Evolutionary conservation across 2,888 invertebrate genomes (phyloP), one percentile per base, ranked within the genome.

Genomic region (Yponomeuta plumbellus): DNA sequence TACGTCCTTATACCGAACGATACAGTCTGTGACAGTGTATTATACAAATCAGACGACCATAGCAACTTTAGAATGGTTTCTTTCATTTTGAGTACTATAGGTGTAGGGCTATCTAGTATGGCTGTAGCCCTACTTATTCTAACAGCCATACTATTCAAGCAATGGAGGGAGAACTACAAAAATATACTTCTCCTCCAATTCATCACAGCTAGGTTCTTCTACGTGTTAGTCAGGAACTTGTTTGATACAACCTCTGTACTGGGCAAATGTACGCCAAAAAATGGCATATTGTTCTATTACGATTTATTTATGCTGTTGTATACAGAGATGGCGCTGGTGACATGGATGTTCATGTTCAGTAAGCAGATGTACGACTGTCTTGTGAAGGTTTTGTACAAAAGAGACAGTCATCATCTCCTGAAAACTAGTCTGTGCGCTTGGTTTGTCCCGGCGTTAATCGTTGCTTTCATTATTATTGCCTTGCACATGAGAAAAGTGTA

Each of bases 311-410:
- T 74, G 0, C 71, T 82, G 66, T 70, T 80, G 0, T 87, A 84
- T 69, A 79, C 86, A 0, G 90, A 90, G 70, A 73, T 81, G 62
- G 74, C 74, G 0, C 74, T 88, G 1, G 76, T 87, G 0, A 69
- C 72, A 2, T 90, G 90, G 89, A 90, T 87, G 87, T 85, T 80
- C 65, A 70, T 84, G 3, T 90, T 87, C 65, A 89, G 77, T 52
- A 82, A 79, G 59, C 81, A 84, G 26, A 87, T 90, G 80, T 83
- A 88, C 66, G 73, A 79, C 2, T 79, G 77, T 68, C 76, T 89
- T 63, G 89, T 86, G 11, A 84, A 79, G 72, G 81, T 89, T 20
- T 84, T 88, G 64, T 72, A 71, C 65, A 71, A 72, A 5, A 61
- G 40, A 0, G 69, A 75, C 1, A 71, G 72, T 1, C 67, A 68